Percentiles rank a stretch among this genome's conserved stretches.
Conservation (phyloP, 2,797 vertebrate genomes). For the Tauraco hartlaubi region DNA sequence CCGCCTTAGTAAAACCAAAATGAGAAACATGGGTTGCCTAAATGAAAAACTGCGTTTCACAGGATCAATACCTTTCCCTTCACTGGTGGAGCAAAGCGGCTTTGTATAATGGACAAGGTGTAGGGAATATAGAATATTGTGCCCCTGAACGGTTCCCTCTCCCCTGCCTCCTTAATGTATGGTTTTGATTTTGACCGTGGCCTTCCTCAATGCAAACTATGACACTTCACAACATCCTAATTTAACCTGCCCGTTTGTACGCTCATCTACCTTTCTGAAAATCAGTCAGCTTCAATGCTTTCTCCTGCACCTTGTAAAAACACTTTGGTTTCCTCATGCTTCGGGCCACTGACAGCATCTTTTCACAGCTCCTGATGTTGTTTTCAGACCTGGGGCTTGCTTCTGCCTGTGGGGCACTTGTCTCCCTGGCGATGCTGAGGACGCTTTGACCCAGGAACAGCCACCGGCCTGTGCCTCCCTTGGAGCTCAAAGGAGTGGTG, state of each 20-base stretch:
- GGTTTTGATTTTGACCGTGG: background rate
- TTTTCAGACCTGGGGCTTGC: background rate
- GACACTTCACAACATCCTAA: background rate
- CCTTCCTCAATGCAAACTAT: background rate
- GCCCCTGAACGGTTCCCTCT: background rate
- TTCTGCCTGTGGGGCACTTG: accelerated
- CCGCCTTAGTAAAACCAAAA: background rate
- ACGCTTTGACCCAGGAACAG: background rate
- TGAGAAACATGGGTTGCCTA: background rate
- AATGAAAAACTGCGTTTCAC: background rate
- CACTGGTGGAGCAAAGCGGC: background rate
- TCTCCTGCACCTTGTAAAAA: background rate
- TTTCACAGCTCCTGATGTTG: background rate
- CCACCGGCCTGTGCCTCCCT: background rate
- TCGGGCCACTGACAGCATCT: background rate
- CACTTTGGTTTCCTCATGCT: background rate
- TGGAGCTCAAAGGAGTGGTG: accelerated
- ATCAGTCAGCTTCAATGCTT: background rate
- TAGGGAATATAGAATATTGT: background rate
- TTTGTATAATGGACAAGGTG: background rate
- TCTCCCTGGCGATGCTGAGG: background rate
- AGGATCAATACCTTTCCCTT: background rate
- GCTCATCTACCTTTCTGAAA: background rate
- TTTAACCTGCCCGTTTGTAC: background rate
- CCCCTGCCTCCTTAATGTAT: background rate